Evolutionary conservation across 2,797 vertebrate genomes (phyloP).

Genomic region (Anisognathus igniventris): DNA sequence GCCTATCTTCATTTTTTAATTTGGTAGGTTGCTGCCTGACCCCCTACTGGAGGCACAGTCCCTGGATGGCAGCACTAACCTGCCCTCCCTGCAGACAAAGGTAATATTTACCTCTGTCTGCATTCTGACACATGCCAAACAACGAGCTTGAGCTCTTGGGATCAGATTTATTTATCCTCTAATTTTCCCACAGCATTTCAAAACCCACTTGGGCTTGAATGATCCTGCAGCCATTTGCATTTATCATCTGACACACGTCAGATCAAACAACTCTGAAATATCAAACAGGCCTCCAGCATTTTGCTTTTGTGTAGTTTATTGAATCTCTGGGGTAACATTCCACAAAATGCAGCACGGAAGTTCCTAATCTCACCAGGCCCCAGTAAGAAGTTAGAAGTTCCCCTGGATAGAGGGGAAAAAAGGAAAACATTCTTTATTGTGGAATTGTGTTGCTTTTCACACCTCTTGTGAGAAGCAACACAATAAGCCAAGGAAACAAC

Average conservation of each 20-base stretch:
- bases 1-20: background rate
- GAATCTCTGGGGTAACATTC: background rate
- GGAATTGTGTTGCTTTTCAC: background rate
- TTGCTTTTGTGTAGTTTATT: background rate
- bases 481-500: conserved; percentile 74
- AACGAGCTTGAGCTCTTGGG: background rate
- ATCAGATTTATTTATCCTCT: background rate
- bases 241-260: background rate
- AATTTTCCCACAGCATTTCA: conserved; percentile 18
- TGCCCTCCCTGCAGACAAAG: conserved; percentile 86
- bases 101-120: conserved; percentile 53
- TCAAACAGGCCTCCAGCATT: conserved; percentile 6
- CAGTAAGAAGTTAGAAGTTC: too few relatives aligned
- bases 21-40: conserved; percentile 83
- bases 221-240: background rate
- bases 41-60: conserved; percentile 82
- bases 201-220: background rate
- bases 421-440: background rate
- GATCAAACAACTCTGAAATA: background rate
- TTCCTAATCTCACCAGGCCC: background rate
- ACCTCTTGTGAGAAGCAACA: conserved; percentile 75
- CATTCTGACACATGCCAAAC: background rate
- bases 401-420: background rate
- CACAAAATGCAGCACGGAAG: background rate
- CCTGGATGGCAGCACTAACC: conserved; percentile 81